Percentiles rank a stretch among this genome's conserved stretches.
These are phyloP conservation scores for Prosopocoilus inquinatus DNA, from an alignment of 2,888 invertebrate genomes.

Conservation along the genomic window DNA sequence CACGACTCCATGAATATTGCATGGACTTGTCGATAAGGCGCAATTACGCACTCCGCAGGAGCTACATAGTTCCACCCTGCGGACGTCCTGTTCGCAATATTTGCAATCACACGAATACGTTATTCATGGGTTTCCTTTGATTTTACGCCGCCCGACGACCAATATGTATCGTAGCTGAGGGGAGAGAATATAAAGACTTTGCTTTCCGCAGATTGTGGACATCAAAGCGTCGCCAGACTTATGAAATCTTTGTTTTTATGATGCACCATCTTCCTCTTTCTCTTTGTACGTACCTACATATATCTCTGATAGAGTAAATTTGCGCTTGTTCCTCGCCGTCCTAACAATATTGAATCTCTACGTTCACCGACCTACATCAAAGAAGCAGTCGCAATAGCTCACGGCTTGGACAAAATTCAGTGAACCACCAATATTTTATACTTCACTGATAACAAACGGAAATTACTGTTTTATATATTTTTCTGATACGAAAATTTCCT, in stretches of 20 bases:
- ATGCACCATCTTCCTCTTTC: slow-evolving; percentile 18
- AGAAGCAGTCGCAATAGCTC: slow-evolving; percentile 21
- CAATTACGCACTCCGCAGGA: slow-evolving; percentile 38
- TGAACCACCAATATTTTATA: background rate
- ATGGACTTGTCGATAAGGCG: slow-evolving; percentile 39
- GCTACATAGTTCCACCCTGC: slow-evolving; percentile 7
- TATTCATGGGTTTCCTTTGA: slow-evolving; percentile 40
- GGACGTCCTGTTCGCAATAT: slow-evolving; percentile 27
- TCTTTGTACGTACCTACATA: background rate
- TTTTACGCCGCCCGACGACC: slow-evolving; percentile 40
- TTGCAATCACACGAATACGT: slow-evolving; percentile 37
- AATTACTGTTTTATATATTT: no score
- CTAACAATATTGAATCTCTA: slow-evolving; percentile 26
- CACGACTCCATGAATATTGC: slow-evolving; percentile 47
- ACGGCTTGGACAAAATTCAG: slow-evolving; percentile 22
- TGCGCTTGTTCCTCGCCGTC: slow-evolving; percentile 25
- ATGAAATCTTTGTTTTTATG: slow-evolving; percentile 43
- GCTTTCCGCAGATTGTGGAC: slow-evolving; percentile 37
- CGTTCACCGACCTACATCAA: slow-evolving; percentile 24
- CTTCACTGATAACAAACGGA: no score
- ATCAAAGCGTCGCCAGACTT: slow-evolving; percentile 39
- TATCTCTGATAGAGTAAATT: slow-evolving; percentile 16
- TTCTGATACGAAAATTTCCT: no score
- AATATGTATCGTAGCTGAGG: slow-evolving; percentile 38
- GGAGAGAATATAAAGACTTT: slow-evolving; percentile 32